Evolutionary conservation across 2,888 invertebrate genomes (phyloP), one percentile per base, ranked within the genome.

Genomic region (Nomada ruficornis): DNA sequence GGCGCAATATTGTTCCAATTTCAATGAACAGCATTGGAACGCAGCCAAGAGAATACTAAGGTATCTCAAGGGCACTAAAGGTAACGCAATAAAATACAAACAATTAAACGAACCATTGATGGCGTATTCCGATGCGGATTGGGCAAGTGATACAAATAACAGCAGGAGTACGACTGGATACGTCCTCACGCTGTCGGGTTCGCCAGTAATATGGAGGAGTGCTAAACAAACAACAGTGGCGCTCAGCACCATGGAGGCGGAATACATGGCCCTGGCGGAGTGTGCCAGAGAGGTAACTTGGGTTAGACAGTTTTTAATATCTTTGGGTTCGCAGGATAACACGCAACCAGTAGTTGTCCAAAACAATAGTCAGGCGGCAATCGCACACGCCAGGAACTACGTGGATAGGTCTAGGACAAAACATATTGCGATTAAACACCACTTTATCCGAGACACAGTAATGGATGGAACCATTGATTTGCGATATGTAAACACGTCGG

Each of bases 291-390:
- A 54, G 36, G n/a, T 36, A 67, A 54, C 54, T 1, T 67, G 67
- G 54, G 13, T 67, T n/a, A 67, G 15, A 13, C 29, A 67, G n/a
- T 67, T 67, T 13, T 54, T 67, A 54, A 54, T n/a, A 18, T 52
- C 26, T 54, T 54, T 67, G 26, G 11, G n/a, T 18, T 36, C 15
- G 1, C 26, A 64, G 64, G 64, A 64, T 64, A 64, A 13, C 2
- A 47, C 15, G 5, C 18, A 64, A 50, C 50, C 64, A 5, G 26
- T 54, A 26, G n/a, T n/a, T 29, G 2, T 52, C n/a, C 10, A n/a
- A 18, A 67, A 47, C 11, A 54, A 67, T 11, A 67, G 52, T 67
- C 65, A 67, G 20, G 52, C 52, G 13, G 65, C 65, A 1, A 67
- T 67, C n/a, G 52, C 50, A 54, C 65, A 52, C 5, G 65, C 52